Evolutionary conservation across 2,888 invertebrate species (phyloP), one percentile per base, ranked within the genome.

Genomic region (Xanthorhoe designata): DNA sequence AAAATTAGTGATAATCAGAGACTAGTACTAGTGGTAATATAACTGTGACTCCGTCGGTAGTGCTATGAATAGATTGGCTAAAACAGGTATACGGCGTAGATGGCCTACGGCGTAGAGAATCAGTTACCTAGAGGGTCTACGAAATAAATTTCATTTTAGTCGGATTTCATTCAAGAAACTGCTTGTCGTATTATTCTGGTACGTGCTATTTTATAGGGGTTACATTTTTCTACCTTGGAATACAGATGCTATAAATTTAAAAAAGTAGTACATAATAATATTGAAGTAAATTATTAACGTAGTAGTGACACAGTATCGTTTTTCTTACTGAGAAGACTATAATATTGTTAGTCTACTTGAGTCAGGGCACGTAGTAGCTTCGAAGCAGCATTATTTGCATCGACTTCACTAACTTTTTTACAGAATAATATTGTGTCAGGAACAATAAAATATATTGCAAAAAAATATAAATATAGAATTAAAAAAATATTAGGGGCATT

Each of bases 241-340:
- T 13, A 1, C 35, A 38, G 54, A 38, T 54, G 54, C 38, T 54
- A 38, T 35, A 4, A 54, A 24, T 24, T 24, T 24, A 24, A 17
- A 42, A 42, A 4, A 10, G 13, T 42, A 13, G 38, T 13, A 51
- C 2, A 1, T 51, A 51, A 24, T 24, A 24, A 24, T 24, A 24
- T 24, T 24, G 24, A 24, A 24, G 62, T 59, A 58, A 18, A 62
- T 66, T 64, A 64, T 47, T 9, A 47, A 42, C 38, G 38, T 42
- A 42, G 38, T 13, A 38, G 47, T 56, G 45, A 56, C 24, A 45
- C 24, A 2, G n/a, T n/a, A 45, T n/a, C 56, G 24, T 45, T n/a
- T 45, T 45, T 45, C 13, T 18, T 15, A 18, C 24, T 49, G 32
- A 57, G 49, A 32, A 51, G 24, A 19, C 24, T 56, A n/a, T n/a